Conservation (phyloP, 2,113 vertebrate species). For the Dasyprocta punctata region DNA sequence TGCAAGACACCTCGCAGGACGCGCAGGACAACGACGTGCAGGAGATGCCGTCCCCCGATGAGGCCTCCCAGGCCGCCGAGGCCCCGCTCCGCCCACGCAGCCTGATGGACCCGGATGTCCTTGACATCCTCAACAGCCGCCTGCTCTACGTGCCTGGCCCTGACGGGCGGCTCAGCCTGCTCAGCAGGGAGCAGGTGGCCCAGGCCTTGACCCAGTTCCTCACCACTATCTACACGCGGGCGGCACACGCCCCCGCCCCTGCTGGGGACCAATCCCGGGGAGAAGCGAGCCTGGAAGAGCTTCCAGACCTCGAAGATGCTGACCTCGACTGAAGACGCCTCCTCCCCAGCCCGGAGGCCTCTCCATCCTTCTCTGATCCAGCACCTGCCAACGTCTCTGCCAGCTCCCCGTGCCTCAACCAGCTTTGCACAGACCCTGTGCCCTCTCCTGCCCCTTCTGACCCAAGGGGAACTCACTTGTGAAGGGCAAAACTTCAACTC, state of each 20-base stretch:
- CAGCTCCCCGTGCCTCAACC: neutral
- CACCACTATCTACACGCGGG: neutral
- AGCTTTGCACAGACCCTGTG: neutral
- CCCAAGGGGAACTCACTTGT: slow-evolving; percentile 9
- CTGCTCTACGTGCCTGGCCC: neutral
- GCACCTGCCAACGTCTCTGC: accelerated
- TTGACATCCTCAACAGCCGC: slow-evolving; percentile 21
- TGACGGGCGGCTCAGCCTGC: neutral
- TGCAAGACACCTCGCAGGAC: slow-evolving; percentile 83
- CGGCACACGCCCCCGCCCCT: accelerated
- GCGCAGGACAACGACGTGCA: slow-evolving; percentile 59
- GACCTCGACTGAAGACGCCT: neutral
- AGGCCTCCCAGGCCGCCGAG: accelerated
- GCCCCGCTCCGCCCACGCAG: neutral
- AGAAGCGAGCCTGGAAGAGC: neutral
- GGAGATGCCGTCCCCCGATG: neutral
- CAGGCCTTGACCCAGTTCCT: neutral
- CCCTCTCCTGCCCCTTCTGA: neutral
- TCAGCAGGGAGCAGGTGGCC: neutral
- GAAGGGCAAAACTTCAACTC: slow-evolving; percentile 46
- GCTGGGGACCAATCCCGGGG: neutral
- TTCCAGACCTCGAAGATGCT: accelerated
- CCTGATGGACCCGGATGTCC: neutral
- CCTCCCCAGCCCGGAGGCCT: accelerated
- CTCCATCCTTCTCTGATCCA: neutral